phyloP scores from a whole-genome alignment of 2,888 invertebrate genomes.

The Arenicola marina region DNA sequence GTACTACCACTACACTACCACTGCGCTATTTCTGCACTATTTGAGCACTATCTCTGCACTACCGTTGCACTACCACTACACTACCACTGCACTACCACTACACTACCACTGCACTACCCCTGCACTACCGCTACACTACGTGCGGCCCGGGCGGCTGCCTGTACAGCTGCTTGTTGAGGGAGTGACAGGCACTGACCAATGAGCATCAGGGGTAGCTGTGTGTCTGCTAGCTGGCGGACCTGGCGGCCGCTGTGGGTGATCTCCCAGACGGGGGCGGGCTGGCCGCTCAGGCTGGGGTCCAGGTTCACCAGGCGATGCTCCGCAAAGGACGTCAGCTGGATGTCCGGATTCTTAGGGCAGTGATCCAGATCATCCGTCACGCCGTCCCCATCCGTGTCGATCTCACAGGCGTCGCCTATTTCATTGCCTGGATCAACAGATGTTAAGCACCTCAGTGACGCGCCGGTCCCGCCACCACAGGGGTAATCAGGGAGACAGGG shows the following conservation, averaged over 20 bases:
- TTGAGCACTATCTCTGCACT: too few relatives aligned
- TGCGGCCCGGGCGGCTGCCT: too few relatives aligned
- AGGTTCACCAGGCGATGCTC: slow-evolving; percentile 86
- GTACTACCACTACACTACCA: too few relatives aligned
- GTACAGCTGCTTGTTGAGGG: too few relatives aligned
- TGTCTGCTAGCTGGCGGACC: slow-evolving; percentile 37
- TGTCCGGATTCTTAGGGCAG: slow-evolving; percentile 90
- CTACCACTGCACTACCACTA: too few relatives aligned
- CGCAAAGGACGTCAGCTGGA: slow-evolving; percentile 86
- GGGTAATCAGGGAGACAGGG: too few relatives aligned
- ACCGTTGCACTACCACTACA: too few relatives aligned
- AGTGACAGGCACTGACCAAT: slow-evolving; percentile 45
- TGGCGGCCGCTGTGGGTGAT: slow-evolving; percentile 86
- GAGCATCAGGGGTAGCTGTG: slow-evolving; percentile 42
- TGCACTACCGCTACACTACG: too few relatives aligned
- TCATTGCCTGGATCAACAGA: slow-evolving; percentile 26
- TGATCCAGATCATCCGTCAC: slow-evolving; percentile 81
- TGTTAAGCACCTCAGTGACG: too few relatives aligned
- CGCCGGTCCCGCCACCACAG: too few relatives aligned
- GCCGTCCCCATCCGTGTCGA: slow-evolving; percentile 83
- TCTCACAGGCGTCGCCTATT: slow-evolving; percentile 81
- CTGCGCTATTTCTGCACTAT: too few relatives aligned
- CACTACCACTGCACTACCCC: too few relatives aligned
- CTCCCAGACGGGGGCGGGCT: slow-evolving; percentile 95
- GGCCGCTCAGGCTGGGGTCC: slow-evolving; percentile 85